Evolutionary conservation across 2,888 invertebrate genomes (phyloP).

Genomic region (Athalia circularis): DNA sequence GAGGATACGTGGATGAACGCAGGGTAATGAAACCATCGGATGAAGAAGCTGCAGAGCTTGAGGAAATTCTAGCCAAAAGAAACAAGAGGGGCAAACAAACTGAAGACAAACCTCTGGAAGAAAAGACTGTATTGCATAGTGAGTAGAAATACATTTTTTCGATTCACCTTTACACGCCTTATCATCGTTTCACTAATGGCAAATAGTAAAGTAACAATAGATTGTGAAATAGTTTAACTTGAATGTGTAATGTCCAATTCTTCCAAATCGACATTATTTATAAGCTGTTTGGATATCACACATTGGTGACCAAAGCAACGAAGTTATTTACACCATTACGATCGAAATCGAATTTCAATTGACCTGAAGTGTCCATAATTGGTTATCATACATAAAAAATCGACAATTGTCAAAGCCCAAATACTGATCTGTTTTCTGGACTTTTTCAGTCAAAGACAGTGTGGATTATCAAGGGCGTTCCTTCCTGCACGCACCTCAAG

Average conservation of each 20-base stretch:
- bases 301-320: neutral
- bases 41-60: constrained; percentile 94
- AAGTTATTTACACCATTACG: constrained; percentile 7
- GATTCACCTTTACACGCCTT: neutral
- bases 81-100: constrained; percentile 89
- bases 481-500: constrained; percentile 94
- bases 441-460: constrained; percentile 87
- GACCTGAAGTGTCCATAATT: too few relatives aligned
- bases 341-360: too few relatives aligned
- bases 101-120: constrained; percentile 94
- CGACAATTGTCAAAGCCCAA: neutral
- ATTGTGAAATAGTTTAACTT: too few relatives aligned
- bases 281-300: neutral
- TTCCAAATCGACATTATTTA: too few relatives aligned
- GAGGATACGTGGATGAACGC: constrained; percentile 92
- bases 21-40: constrained; percentile 93
- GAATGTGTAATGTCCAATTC: too few relatives aligned
- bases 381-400: too few relatives aligned
- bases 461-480: constrained; percentile 98
- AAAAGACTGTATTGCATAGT: constrained; percentile 92
- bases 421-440: constrained; percentile 43
- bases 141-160: constrained; percentile 42
- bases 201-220: too few relatives aligned
- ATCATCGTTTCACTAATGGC: too few relatives aligned
- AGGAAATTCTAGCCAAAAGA: constrained; percentile 94